phyloP scores from a whole-genome alignment of 2,888 invertebrate genomes.

The Drosophila meridiana region DNA sequence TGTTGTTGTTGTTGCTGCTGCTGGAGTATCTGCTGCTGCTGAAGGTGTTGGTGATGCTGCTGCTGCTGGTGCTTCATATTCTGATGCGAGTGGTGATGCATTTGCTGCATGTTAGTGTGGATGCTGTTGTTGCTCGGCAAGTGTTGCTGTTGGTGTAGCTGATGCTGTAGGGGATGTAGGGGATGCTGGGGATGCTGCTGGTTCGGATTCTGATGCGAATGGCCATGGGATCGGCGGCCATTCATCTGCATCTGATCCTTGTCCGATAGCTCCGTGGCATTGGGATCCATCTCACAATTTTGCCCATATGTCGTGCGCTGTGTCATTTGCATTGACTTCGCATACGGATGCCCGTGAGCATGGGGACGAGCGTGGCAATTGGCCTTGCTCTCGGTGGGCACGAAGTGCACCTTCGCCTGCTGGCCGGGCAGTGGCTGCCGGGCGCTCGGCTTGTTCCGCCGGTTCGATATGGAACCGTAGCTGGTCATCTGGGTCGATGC shows the following conservation, averaged over 20 bases:
- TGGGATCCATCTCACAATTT: slow-evolving; percentile 30
- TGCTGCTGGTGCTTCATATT: slow-evolving; percentile 24
- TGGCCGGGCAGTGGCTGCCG: slow-evolving; percentile 39
- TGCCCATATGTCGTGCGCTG: slow-evolving; percentile 46
- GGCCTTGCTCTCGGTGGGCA: slow-evolving; percentile 27
- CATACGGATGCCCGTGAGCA: slow-evolving; percentile 25
- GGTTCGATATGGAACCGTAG: slow-evolving; percentile 42
- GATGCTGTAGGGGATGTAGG: slow-evolving; percentile 59
- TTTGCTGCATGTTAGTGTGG: slow-evolving; percentile 29
- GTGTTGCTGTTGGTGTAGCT: slow-evolving; percentile 67
- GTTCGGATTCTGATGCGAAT: slow-evolving; percentile 20
- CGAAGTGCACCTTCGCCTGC: slow-evolving; percentile 53
- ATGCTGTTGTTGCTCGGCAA: slow-evolving; percentile 6
- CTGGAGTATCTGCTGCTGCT: background rate
- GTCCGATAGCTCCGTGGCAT: slow-evolving; percentile 43
- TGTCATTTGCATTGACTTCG: slow-evolving; percentile 36
- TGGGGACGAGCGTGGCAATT: slow-evolving; percentile 28
- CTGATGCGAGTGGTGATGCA: slow-evolving; percentile 12
- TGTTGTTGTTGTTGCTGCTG: slow-evolving; percentile 20
- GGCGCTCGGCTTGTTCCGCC: slow-evolving; percentile 47
- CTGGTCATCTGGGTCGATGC: slow-evolving; percentile 28
- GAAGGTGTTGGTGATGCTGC: slow-evolving; percentile 15
- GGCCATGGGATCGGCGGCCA: slow-evolving; percentile 28
- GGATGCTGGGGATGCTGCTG: slow-evolving; percentile 9
- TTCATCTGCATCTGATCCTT: slow-evolving; percentile 48